Conservation (phyloP, 2,797 vertebrate species). For the Varecia variegata region DNA sequence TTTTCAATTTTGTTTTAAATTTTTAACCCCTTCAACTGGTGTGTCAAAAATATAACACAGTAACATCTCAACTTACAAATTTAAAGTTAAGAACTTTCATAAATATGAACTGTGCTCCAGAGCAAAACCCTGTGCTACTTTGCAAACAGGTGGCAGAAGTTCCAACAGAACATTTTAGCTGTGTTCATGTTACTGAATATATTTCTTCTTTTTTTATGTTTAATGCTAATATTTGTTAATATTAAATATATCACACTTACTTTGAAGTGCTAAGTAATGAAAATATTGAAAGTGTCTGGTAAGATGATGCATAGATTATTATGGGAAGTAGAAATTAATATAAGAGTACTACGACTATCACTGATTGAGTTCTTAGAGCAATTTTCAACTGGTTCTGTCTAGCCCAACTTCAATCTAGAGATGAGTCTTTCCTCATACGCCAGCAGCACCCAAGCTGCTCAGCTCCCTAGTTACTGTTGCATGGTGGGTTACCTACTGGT, state of each 20-base stretch:
- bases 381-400: not conserved
- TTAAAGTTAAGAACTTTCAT: not conserved
- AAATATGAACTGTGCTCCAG: not conserved
- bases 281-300: not conserved
- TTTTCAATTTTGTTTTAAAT: slow-evolving; percentile 1
- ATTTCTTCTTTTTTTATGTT: not conserved
- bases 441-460: not conserved
- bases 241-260: not conserved
- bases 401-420: not conserved
- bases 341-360: not conserved
- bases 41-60: not conserved
- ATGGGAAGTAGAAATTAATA: not conserved
- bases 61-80: not conserved
- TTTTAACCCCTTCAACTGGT: not conserved
- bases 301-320: not conserved
- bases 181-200: not conserved
- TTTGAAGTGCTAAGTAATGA: not conserved
- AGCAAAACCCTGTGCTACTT: not conserved
- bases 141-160: not conserved
- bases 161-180: not conserved
- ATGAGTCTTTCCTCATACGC: not conserved
- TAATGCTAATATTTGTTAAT: not conserved
- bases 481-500: not conserved
- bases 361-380: not conserved
- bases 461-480: not conserved